Evolutionary conservation across 2,113 vertebrate genomes (phyloP).

Genomic region (Aegithalos caudatus): DNA sequence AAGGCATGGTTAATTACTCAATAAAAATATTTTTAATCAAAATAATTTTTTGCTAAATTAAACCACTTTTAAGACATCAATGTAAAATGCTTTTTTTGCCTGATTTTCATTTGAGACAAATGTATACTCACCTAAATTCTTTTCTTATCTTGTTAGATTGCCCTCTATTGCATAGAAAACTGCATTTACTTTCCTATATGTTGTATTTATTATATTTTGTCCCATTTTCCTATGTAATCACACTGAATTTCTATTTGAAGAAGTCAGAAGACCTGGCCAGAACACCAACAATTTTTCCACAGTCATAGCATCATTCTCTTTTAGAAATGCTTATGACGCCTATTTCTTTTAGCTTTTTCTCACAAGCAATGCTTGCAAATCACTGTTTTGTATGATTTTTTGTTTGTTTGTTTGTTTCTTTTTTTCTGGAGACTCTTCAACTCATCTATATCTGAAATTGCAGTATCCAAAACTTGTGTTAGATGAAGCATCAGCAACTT

Average conservation of each 20-base stretch:
- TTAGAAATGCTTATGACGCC: not conserved
- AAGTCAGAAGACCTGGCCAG: not conserved
- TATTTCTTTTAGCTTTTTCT: not conserved
- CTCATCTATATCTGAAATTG: not conserved
- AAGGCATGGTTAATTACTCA: not conserved
- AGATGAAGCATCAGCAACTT: not conserved
- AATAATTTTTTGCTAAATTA: not conserved
- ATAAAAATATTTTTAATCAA: not conserved
- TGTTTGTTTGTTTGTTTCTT: not conserved
- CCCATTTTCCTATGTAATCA: not conserved
- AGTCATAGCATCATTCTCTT: not conserved
- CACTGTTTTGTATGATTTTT: not conserved
- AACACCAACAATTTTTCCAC: not conserved
- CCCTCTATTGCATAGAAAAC: not conserved
- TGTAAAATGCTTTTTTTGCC: not conserved
- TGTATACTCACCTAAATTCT: not conserved
- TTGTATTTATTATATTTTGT: not conserved
- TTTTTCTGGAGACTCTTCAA: not conserved
- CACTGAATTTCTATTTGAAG: not conserved
- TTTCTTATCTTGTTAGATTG: not conserved
- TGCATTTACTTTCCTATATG: not conserved
- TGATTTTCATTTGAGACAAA: not conserved
- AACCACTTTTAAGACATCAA: not conserved
- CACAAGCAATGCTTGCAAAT: not conserved
- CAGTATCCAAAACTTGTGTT: not conserved